Conservation (phyloP, 2,113 vertebrate species). For the Camelus bactrianus region DNA sequence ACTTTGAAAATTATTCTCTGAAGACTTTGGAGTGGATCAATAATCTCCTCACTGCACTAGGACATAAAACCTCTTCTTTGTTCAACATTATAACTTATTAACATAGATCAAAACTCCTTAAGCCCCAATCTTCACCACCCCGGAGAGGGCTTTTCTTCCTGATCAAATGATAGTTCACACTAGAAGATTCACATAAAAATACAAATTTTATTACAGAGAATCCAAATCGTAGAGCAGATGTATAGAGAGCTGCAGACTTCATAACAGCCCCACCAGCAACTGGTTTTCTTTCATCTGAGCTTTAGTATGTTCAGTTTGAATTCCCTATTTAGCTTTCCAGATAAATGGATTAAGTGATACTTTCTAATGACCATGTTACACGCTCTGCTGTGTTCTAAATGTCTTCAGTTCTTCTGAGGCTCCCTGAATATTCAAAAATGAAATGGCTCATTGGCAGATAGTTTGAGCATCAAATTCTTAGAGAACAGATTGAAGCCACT, state of each 20-base stretch:
- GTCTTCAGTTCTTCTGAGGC: slow-evolving; percentile 68
- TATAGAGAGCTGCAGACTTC: background rate
- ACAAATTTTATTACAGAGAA: slow-evolving; percentile 44
- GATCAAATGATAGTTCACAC: slow-evolving; percentile 7
- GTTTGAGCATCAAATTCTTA: slow-evolving; percentile 62
- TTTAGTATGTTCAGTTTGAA: background rate
- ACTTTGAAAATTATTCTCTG: background rate
- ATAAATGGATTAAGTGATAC: slow-evolving; percentile 60
- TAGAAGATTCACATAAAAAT: slow-evolving; percentile 14
- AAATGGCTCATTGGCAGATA: slow-evolving; percentile 73
- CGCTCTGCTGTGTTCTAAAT: slow-evolving; percentile 80
- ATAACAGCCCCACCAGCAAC: background rate
- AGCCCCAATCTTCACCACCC: background rate
- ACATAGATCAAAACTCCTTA: background rate
- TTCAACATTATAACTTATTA: background rate
- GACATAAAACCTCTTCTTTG: background rate
- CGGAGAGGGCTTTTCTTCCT: background rate
- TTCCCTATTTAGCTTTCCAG: slow-evolving; percentile 58
- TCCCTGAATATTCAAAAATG: slow-evolving; percentile 59
- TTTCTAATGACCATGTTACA: slow-evolving; percentile 73
- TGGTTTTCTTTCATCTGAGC: background rate
- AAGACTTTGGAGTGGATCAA: background rate
- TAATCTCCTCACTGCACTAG: background rate
- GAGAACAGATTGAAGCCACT: slow-evolving; percentile 4
- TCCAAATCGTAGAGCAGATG: background rate